Conservation (phyloP, 2,888 invertebrate species). For the Temnothorax unifasciatus region DNA sequence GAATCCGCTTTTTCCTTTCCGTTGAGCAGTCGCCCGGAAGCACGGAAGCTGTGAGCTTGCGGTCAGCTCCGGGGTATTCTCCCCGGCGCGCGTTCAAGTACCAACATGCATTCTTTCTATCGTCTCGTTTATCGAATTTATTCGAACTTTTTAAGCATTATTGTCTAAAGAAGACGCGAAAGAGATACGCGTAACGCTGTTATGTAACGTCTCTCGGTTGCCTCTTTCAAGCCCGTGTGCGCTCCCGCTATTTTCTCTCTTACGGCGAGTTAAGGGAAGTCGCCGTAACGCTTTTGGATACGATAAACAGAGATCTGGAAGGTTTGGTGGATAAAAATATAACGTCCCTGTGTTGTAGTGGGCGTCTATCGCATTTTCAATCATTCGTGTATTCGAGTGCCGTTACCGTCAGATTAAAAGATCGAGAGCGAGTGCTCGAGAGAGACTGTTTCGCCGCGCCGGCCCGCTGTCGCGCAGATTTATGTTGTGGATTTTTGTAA, state of each 20-base stretch:
- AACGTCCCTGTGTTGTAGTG: neutral
- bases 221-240: neutral
- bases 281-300: neutral
- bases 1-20: slow-evolving; percentile 26
- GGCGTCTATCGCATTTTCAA: neutral
- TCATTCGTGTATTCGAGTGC: neutral
- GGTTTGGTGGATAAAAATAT: neutral
- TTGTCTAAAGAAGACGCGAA: neutral
- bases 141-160: neutral
- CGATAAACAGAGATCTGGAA: neutral
- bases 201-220: neutral
- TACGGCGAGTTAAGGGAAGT: neutral
- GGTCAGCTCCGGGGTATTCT: neutral
- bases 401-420: slow-evolving; percentile 34
- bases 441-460: slow-evolving; percentile 27
- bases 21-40: neutral
- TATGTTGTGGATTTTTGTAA: slow-evolving; percentile 28
- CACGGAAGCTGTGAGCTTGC: neutral
- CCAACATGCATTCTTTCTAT: neutral
- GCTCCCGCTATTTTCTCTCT: neutral
- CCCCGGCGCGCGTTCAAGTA: neutral
- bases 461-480: slow-evolving; percentile 36
- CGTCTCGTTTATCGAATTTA: neutral
- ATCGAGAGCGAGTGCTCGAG: slow-evolving; percentile 27
- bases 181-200: neutral